Percentiles rank a stretch among this genome's conserved stretches.
Evolutionary conservation across 2,113 vertebrate genomes (phyloP).

Genomic region (Aptenodytes patagonicus): DNA sequence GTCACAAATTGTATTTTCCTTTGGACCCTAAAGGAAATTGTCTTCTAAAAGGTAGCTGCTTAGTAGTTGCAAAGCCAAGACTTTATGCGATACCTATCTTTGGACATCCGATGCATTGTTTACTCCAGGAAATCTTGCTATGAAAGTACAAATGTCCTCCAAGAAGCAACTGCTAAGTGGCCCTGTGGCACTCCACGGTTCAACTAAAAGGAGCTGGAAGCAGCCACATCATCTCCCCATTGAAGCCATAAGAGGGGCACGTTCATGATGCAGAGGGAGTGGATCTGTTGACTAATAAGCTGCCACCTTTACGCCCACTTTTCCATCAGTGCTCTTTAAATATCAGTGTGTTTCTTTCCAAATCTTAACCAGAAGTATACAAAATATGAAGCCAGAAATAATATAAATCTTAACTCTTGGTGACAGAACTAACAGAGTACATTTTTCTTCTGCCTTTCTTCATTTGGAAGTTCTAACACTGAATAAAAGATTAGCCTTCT

Average conservation of each 20-base stretch:
- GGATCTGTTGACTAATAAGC: not conserved
- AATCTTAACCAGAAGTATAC: not conserved
- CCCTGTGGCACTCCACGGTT: not conserved
- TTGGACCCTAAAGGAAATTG: not conserved
- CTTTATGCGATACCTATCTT: not conserved
- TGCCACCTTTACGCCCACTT: not conserved
- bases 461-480: not conserved
- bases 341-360: not conserved
- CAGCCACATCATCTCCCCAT: not conserved
- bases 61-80: not conserved
- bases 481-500: not conserved
- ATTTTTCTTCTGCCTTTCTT: not conserved
- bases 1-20: not conserved
- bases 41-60: not conserved
- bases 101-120: not conserved
- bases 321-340: not conserved
- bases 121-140: not conserved
- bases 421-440: not conserved
- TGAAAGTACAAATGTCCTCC: not conserved
- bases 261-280: rapidly evolving
- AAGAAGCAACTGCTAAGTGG: not conserved
- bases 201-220: not conserved
- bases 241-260: not conserved
- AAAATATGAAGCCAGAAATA: not conserved
- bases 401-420: not conserved